phyloP scores from a whole-genome alignment of 2,888 invertebrate species.

The Conops quadrifasciatus region DNA sequence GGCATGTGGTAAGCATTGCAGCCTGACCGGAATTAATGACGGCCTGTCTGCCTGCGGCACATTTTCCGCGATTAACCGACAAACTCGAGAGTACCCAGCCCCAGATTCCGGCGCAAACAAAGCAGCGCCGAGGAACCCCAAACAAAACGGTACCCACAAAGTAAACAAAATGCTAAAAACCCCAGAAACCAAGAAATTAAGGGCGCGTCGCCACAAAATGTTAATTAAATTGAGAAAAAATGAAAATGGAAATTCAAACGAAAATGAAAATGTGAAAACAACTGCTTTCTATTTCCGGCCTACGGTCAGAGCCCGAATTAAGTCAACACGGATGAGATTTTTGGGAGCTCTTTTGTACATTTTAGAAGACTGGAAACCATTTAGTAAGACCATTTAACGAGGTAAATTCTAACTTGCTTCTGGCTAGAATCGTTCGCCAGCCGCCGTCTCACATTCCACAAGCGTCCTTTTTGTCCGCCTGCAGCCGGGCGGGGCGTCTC shows the following conservation, averaged over 20 bases:
- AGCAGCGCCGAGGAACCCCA: background rate
- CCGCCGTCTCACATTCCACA: too few species aligned
- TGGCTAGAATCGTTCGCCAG: too few species aligned
- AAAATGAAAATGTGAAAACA: slow-evolving; percentile 33
- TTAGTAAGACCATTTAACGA: too few species aligned
- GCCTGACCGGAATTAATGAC: background rate
- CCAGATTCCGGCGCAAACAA: slow-evolving; percentile 5
- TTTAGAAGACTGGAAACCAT: too few species aligned
- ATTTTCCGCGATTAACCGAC: too few species aligned
- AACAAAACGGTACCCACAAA: background rate
- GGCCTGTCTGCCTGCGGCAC: too few species aligned
- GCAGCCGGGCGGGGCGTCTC: background rate
- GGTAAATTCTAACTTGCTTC: too few species aligned
- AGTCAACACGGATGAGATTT: too few species aligned
- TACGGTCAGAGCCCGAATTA: slow-evolving; percentile 36
- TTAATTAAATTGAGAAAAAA: slow-evolving; percentile 5
- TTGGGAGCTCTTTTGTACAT: too few species aligned
- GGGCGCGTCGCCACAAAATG: slow-evolving; percentile 10
- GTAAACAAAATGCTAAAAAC: background rate
- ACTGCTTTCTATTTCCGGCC: slow-evolving; percentile 49
- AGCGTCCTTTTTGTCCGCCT: too few species aligned
- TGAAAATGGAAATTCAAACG: slow-evolving; percentile 22
- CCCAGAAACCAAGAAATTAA: background rate
- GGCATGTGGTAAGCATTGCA: background rate
- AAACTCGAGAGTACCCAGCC: background rate